These are phyloP conservation scores for Eumeta japonica DNA, from an alignment of 1,140 invertebrate species.

Conservation along the genomic window DNA sequence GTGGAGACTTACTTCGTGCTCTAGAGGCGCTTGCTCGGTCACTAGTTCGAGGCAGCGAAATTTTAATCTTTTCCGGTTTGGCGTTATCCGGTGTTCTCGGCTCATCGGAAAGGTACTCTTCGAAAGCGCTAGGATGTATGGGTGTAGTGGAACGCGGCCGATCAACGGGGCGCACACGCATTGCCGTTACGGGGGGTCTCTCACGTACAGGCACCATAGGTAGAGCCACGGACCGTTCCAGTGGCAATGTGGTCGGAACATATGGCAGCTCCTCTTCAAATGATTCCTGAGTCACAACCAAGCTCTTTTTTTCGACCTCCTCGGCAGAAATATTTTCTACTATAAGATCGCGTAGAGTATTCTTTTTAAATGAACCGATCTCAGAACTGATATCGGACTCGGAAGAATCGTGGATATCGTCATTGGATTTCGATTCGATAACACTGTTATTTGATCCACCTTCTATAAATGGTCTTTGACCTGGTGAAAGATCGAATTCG, in stretches of 20 bases:
- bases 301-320: constrained; percentile 67
- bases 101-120: constrained; percentile 51
- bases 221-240: constrained; percentile 76
- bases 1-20: constrained; percentile 3
- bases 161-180: constrained; percentile 81
- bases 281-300: constrained; percentile 77
- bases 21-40: too few relatives aligned
- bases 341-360: constrained; percentile 4
- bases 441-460: constrained; percentile 10
- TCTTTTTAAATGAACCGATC: too few relatives aligned
- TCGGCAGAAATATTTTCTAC: constrained; percentile 52
- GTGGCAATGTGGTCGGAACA: constrained; percentile 79
- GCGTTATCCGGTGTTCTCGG: constrained; percentile 7
- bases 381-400: constrained; percentile 76
- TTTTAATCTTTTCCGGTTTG: constrained; percentile 16
- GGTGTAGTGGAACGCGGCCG: constrained; percentile 80
- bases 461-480: background rate
- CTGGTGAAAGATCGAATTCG: background rate
- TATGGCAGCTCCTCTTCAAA: constrained; percentile 86
- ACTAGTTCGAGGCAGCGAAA: too few relatives aligned
- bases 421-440: constrained; percentile 37
- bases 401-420: constrained; percentile 70
- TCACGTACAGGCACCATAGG: constrained; percentile 78
- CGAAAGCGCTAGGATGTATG: constrained; percentile 44
- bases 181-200: constrained; percentile 80